phyloP scores from a whole-genome alignment of 2,113 vertebrate species.

The Lanius collurio region DNA sequence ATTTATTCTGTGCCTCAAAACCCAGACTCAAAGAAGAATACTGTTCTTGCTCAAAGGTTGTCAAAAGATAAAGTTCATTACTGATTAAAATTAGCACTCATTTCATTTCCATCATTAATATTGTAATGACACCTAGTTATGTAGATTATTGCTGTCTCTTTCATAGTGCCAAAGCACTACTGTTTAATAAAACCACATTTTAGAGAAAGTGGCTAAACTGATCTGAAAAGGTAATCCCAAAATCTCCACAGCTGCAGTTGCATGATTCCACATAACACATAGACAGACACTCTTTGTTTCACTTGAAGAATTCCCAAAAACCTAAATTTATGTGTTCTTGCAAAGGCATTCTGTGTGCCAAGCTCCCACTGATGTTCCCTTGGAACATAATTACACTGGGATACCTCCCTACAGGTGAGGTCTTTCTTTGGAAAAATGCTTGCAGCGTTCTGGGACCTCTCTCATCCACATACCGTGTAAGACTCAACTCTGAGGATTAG shows the following conservation, averaged over 20 bases:
- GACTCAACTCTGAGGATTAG: neutral
- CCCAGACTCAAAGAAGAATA: neutral
- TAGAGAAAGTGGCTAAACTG: neutral
- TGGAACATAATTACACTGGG: neutral
- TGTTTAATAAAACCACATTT: neutral
- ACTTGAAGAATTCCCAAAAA: neutral
- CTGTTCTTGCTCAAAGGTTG: neutral
- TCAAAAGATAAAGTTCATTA: neutral
- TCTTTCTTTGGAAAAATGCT: neutral
- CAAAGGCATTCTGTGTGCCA: neutral
- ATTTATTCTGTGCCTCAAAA: neutral
- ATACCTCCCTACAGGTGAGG: neutral
- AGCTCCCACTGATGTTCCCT: neutral
- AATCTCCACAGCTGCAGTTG: neutral
- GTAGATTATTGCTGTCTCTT: neutral
- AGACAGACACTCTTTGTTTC: neutral
- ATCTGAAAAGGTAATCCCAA: neutral
- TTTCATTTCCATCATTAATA: neutral
- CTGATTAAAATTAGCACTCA: neutral
- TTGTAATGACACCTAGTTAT: neutral
- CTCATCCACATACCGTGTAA: fast-evolving
- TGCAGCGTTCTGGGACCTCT: neutral
- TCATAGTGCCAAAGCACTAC: neutral
- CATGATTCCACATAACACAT: neutral
- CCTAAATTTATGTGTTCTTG: neutral